These are phyloP conservation scores for Ectropis grisescens DNA, from an alignment of 1,140 invertebrate genomes.

Conservation along the genomic window DNA sequence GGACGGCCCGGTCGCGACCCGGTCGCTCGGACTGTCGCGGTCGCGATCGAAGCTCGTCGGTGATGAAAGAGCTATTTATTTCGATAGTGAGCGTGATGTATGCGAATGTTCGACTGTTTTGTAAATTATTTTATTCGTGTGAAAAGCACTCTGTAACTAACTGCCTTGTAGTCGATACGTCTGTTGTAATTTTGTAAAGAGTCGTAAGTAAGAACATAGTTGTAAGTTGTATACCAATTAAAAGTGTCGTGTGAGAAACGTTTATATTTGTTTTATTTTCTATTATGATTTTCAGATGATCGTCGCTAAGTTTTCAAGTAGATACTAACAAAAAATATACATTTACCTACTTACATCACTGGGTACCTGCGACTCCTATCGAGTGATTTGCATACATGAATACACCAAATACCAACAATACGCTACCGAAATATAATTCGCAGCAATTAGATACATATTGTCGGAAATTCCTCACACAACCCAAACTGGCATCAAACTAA, in stretches of 20 bases:
- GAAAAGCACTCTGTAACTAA: constrained; percentile 52
- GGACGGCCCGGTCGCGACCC: constrained; percentile 22
- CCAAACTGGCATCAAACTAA: too few relatives aligned
- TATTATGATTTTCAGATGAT: too few relatives aligned
- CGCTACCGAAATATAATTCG: too few relatives aligned
- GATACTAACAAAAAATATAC: too few relatives aligned
- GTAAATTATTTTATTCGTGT: constrained; percentile 70
- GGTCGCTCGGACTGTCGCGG: constrained; percentile 51
- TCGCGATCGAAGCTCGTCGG: constrained; percentile 54
- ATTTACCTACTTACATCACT: too few relatives aligned
- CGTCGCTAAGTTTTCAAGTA: too few relatives aligned
- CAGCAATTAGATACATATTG: too few relatives aligned
- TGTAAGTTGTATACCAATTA: constrained; percentile 65
- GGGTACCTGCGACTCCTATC: too few relatives aligned
- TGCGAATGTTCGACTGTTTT: constrained; percentile 60
- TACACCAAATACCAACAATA: too few relatives aligned
- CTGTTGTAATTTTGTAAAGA: constrained; percentile 70
- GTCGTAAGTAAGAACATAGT: constrained; percentile 60
- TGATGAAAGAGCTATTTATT: constrained; percentile 64
- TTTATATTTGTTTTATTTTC: constrained; percentile 4
- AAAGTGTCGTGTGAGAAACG: constrained; percentile 56
- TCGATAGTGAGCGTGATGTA: constrained; percentile 62
- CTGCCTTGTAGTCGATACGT: constrained; percentile 61
- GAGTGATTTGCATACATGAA: too few relatives aligned
- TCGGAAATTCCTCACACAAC: too few relatives aligned